phyloP scores from a whole-genome alignment of 2,797 vertebrate species.

The Pseudochirops cupreus region DNA sequence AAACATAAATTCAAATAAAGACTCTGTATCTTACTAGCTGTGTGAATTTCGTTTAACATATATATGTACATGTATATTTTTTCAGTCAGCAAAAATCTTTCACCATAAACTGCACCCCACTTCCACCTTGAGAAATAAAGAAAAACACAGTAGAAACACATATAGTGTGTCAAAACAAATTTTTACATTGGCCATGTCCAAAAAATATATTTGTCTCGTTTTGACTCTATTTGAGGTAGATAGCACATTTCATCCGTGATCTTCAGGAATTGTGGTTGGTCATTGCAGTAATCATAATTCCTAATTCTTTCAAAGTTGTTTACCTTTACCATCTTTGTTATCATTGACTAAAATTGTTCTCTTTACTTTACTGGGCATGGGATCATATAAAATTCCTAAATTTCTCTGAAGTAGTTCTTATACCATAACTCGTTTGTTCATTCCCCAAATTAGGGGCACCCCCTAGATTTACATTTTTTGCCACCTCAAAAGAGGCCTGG shows the following conservation, averaged over 20 bases:
- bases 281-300: background rate
- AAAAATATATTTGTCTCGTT: background rate
- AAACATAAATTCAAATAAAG: background rate
- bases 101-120: background rate
- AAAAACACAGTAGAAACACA: background rate
- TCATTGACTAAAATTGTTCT: background rate
- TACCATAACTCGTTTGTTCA: background rate
- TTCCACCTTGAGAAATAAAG: background rate
- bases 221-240: background rate
- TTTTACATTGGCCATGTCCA: background rate
- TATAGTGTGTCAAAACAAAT: background rate
- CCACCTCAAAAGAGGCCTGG: background rate
- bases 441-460: background rate
- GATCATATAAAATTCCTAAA: background rate
- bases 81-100: background rate
- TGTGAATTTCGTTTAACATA: background rate
- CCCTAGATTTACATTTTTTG: background rate
- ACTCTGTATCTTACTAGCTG: background rate
- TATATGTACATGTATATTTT: background rate
- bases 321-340: background rate
- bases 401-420: background rate
- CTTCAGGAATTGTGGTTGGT: background rate
- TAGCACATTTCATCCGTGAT: background rate
- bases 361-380: background rate
- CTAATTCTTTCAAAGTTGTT: background rate